phyloP scores from a whole-genome alignment of 2,888 invertebrate species.

The Phragmatobia fuliginosa region DNA sequence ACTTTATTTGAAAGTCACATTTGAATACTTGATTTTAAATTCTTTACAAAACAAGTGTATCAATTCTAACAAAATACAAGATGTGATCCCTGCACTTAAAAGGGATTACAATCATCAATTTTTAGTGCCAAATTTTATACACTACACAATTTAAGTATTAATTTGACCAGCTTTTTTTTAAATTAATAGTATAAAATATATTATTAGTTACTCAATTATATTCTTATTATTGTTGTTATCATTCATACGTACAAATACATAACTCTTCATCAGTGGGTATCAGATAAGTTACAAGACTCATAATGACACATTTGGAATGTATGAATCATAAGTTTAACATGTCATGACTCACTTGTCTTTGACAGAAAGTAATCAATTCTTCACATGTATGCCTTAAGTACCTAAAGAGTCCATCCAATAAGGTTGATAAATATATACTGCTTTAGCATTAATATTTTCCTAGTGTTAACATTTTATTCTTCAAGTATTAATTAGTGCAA shows the following conservation, averaged over 20 bases:
- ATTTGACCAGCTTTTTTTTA: neutral
- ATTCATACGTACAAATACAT: neutral
- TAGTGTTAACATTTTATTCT: conserved; percentile 35
- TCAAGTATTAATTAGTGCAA: conserved; percentile 50
- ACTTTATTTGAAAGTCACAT: conserved; percentile 39
- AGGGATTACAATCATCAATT: conserved; percentile 12
- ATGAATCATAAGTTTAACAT: conserved; percentile 50
- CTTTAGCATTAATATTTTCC: conserved; percentile 33
- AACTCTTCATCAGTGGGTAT: neutral
- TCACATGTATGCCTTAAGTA: conserved; percentile 39
- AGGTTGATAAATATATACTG: conserved; percentile 48
- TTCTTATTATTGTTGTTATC: neutral
- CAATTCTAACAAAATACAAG: conserved; percentile 30
- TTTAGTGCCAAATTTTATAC: conserved; percentile 58
- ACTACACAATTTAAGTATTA: neutral
- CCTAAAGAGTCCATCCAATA: conserved; percentile 49
- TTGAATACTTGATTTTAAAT: conserved; percentile 3
- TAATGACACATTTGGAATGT: conserved; percentile 38
- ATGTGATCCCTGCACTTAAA: conserved; percentile 43
- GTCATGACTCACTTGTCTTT: conserved; percentile 47
- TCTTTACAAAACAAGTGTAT: conserved; percentile 30
- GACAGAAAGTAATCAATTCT: conserved; percentile 38
- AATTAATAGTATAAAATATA: neutral
- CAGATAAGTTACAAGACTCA: conserved; percentile 29
- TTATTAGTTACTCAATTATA: neutral